Conservation (phyloP, 2,888 invertebrate genomes). For the Drosophila longiperda region DNA sequence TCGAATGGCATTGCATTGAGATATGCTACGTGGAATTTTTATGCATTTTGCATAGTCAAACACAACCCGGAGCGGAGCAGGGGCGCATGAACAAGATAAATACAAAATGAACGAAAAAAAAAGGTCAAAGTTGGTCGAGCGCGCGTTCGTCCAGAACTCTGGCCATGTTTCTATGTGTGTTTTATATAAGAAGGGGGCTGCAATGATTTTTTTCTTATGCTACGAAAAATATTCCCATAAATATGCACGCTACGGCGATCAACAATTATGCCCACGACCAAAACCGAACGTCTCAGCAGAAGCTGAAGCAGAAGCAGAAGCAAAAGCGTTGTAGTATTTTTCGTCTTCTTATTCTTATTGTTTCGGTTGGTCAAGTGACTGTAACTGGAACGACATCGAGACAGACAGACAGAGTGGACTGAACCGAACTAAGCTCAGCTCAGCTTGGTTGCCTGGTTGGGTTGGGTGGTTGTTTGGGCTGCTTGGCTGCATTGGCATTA, state of each 20-base stretch:
- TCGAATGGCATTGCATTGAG: conserved; percentile 62
- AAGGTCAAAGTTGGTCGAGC: conserved; percentile 78
- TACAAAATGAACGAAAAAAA: conserved; percentile 30
- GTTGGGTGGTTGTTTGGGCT: conserved; percentile 38
- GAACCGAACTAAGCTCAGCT: conserved; percentile 30
- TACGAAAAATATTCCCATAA: conserved; percentile 75
- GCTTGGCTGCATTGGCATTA: conserved; percentile 73
- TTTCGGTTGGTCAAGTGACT: conserved; percentile 85
- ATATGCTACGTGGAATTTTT: conserved; percentile 68
- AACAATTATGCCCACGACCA: conserved; percentile 74
- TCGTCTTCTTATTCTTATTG: conserved; percentile 79
- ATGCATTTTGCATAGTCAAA: conserved; percentile 72
- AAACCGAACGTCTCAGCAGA: conserved; percentile 55
- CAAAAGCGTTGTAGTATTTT: conserved; percentile 31
- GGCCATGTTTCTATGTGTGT: conserved; percentile 13
- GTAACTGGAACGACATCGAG: conserved; percentile 82
- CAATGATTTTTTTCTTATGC: conserved; percentile 63
- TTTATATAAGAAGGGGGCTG: conserved; percentile 36
- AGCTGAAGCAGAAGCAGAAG: conserved; percentile 14
- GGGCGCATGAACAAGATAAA: conserved; percentile 15
- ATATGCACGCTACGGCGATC: conserved; percentile 79
- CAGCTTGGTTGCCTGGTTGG: conserved; percentile 31
- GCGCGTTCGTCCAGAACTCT: conserved; percentile 76
- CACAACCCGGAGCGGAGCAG: conserved; percentile 11
- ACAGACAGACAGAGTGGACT: conserved; percentile 50